phyloP scores from a whole-genome alignment of 2,797 vertebrate genomes.

The Tangara arthus region DNA sequence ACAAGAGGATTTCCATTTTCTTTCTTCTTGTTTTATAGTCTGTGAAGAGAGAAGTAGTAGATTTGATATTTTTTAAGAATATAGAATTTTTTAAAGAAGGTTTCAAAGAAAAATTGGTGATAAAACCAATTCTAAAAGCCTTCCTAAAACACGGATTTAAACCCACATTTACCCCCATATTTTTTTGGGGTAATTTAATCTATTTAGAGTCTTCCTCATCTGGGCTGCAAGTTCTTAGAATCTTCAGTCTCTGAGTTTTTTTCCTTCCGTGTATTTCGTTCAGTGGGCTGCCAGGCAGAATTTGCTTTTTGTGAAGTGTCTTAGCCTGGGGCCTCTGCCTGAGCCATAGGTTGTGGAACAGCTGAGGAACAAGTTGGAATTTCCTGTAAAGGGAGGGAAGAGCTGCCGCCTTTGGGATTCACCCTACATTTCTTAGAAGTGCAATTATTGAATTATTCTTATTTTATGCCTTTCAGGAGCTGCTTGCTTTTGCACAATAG shows the following conservation, averaged over 20 bases:
- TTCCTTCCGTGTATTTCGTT: neutral
- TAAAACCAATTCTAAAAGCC: neutral
- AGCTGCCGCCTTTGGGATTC: neutral
- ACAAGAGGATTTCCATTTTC: neutral
- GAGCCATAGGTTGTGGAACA: neutral
- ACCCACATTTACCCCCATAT: rapidly evolving
- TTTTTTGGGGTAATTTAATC: neutral
- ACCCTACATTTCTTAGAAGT: neutral
- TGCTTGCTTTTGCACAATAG: neutral
- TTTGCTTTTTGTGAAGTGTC: neutral
- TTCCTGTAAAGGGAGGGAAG: neutral
- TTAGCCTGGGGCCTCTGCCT: neutral
- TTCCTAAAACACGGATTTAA: neutral
- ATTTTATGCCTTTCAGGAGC: neutral
- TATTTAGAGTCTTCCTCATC: neutral
- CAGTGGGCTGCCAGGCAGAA: neutral
- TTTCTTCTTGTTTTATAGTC: neutral
- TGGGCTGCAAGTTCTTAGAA: neutral
- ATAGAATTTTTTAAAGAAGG: neutral
- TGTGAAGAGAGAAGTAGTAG: neutral
- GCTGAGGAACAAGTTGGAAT: neutral
- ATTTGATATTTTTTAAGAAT: neutral
- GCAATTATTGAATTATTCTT: neutral
- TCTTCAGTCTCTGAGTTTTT: neutral
- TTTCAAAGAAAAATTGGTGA: neutral